Conservation (phyloP, 2,888 invertebrate species). For the Eremobia ochroleuca region DNA sequence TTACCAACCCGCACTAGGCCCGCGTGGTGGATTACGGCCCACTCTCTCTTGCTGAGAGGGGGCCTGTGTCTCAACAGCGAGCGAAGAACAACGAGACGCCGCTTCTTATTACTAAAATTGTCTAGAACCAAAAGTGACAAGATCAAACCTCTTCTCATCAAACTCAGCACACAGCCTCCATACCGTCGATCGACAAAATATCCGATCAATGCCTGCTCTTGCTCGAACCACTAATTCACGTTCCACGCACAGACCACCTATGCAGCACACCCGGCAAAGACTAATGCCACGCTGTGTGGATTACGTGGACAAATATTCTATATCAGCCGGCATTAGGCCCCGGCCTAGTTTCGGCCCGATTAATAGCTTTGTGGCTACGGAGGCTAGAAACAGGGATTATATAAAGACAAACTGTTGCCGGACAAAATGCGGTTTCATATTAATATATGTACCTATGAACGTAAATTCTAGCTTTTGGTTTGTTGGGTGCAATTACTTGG, state of each 20-base stretch:
- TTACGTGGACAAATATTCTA: conserved; percentile 65
- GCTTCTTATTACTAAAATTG: not conserved
- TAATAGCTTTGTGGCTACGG: conserved; percentile 59
- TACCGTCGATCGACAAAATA: not conserved
- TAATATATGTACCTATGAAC: conserved; percentile 15
- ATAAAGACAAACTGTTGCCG: conserved; percentile 55
- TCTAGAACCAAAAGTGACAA: not conserved
- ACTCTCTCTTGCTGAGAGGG: not conserved
- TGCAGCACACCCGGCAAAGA: conserved; percentile 40
- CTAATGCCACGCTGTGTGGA: conserved; percentile 46
- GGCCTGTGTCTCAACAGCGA: not conserved
- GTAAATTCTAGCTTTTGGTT: conserved; percentile 43
- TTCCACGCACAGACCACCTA: not conserved
- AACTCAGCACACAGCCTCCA: not conserved
- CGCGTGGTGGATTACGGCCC: not conserved
- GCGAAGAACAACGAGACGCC: not conserved
- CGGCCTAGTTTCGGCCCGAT: conserved; percentile 54
- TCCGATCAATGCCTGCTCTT: not conserved
- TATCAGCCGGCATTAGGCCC: conserved; percentile 59
- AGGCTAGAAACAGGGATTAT: conserved; percentile 57
- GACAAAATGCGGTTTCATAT: conserved; percentile 53
- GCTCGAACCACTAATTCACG: conserved; percentile 15
- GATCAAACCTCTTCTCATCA: not conserved
- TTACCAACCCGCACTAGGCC: not conserved
- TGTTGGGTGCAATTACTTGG: conserved; percentile 37